Percentiles rank a stretch among this genome's conserved stretches.
These are phyloP conservation scores for Saturnia pavonia DNA, from an alignment of 2,888 invertebrate species.

Conservation along the genomic window DNA sequence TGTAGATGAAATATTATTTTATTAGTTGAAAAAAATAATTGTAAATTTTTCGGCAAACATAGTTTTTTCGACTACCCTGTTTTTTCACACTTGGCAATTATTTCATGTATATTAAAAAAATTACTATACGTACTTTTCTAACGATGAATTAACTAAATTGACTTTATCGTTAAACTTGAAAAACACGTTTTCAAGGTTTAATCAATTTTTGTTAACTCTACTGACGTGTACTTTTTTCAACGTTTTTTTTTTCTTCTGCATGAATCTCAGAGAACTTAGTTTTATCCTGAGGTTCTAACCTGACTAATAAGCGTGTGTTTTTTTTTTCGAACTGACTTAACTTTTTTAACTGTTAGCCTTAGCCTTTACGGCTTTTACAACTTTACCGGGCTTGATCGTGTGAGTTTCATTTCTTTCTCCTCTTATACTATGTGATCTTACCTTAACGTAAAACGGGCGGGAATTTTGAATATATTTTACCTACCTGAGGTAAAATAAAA, in stretches of 20 bases:
- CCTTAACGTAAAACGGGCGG: background rate
- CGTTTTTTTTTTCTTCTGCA: constrained; percentile 35
- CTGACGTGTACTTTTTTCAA: constrained; percentile 30
- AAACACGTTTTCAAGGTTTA: constrained; percentile 47
- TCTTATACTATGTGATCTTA: background rate
- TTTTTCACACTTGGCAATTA: background rate
- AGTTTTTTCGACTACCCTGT: background rate
- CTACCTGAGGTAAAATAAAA: background rate
- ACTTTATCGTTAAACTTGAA: constrained; percentile 28
- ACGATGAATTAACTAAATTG: background rate
- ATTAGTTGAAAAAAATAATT: background rate
- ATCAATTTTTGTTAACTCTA: constrained; percentile 28
- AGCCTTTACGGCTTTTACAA: no score
- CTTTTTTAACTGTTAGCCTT: no score
- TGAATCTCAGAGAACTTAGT: constrained; percentile 35
- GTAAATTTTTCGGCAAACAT: background rate
- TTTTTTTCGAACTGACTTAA: no score
- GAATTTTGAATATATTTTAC: background rate
- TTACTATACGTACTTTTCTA: background rate
- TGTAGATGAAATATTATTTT: background rate
- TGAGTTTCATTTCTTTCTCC: background rate
- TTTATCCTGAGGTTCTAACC: constrained; percentile 20
- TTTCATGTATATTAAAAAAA: background rate
- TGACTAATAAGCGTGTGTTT: constrained; percentile 1
- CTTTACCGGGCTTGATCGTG: no score